Evolutionary conservation across 2,113 vertebrate genomes (phyloP).

Genomic region (Zosterops lateralis): DNA sequence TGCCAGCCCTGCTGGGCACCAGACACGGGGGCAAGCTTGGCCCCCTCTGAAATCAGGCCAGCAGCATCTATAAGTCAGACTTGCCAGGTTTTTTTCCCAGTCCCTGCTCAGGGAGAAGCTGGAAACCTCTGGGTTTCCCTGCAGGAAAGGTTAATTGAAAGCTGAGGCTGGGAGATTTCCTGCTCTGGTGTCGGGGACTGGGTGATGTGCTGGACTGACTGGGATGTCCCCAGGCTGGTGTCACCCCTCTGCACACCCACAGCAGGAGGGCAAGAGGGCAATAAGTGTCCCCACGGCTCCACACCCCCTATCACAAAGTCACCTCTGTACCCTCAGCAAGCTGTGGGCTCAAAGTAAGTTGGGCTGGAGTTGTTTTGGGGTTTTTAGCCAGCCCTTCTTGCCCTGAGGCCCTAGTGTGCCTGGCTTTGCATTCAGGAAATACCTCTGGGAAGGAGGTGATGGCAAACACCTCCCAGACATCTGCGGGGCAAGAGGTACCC

Average conservation of each 20-base stretch:
- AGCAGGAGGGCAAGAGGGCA: neutral
- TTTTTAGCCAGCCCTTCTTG: neutral
- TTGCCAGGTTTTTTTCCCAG: neutral
- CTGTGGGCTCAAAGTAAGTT: neutral
- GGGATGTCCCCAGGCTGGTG: neutral
- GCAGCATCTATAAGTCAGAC: neutral
- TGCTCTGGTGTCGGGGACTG: accelerated
- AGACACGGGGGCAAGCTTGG: accelerated
- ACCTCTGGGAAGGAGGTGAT: neutral
- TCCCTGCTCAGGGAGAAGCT: neutral
- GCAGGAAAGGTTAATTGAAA: neutral
- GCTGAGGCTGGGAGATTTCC: neutral
- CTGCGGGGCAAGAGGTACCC: neutral
- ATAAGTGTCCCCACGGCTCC: accelerated
- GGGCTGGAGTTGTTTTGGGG: neutral
- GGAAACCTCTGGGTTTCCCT: neutral
- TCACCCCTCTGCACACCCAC: neutral
- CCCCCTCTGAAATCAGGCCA: neutral
- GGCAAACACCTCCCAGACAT: neutral
- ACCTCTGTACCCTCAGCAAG: neutral
- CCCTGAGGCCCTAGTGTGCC: neutral
- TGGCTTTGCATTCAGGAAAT: neutral
- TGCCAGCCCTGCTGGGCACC: neutral
- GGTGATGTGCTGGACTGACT: accelerated
- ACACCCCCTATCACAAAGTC: neutral